Conservation (phyloP, 2,797 vertebrate genomes). For the Dipus sagitta region DNA sequence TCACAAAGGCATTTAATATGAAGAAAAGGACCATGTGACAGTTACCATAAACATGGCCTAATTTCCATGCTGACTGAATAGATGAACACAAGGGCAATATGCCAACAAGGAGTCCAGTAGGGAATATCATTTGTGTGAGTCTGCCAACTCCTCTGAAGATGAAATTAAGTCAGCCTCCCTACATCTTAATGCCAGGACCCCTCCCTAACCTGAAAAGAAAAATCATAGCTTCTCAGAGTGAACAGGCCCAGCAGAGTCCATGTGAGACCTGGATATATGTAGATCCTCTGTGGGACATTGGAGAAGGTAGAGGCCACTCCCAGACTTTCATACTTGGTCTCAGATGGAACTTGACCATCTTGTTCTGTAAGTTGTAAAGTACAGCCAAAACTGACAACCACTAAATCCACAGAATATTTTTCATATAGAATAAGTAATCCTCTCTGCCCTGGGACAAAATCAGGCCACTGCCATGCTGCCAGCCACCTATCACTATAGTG, state of each 20-base stretch:
- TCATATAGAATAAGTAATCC: background rate
- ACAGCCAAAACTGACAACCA: background rate
- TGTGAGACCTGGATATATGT: background rate
- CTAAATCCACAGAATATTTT: background rate
- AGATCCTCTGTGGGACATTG: too few species aligned
- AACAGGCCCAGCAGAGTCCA: background rate
- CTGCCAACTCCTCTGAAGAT: background rate
- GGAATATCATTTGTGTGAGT: background rate
- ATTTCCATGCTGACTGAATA: background rate
- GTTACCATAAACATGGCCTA: background rate
- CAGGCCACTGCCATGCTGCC: background rate
- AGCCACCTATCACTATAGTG: accelerated
- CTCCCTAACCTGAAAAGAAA: background rate
- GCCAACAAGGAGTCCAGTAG: background rate
- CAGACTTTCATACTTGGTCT: background rate
- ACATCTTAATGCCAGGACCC: background rate
- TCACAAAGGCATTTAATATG: background rate
- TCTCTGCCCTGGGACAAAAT: background rate
- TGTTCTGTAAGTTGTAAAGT: background rate
- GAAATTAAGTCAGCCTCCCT: background rate
- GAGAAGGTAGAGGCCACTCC: background rate
- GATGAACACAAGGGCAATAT: background rate
- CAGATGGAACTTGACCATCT: background rate
- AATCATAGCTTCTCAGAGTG: background rate
- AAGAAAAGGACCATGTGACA: background rate